Percentiles rank a stretch among this genome's conserved stretches.
Evolutionary conservation across 2,113 vertebrate species (phyloP).

Genomic region (Calyptomena viridis): DNA sequence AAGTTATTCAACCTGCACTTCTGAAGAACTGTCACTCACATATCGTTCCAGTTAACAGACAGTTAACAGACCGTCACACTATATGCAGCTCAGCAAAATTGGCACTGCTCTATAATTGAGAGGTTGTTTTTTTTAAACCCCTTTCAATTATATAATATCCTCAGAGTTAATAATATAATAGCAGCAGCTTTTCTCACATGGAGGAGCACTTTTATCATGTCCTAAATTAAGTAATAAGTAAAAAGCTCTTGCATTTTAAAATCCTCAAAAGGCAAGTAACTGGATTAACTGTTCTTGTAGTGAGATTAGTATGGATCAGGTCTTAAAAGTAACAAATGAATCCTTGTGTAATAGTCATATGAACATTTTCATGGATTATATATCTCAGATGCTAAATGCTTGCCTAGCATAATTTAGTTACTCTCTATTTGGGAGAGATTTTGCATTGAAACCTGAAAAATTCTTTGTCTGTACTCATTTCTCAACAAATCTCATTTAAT

Average conservation of each 20-base stretch:
- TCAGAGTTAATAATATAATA: conserved; percentile 14
- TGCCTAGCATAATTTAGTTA: not conserved
- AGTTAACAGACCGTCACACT: not conserved
- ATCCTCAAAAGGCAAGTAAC: not conserved
- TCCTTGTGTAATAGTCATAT: not conserved
- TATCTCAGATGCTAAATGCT: not conserved
- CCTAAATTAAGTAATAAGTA: conserved; percentile 20
- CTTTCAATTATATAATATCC: not conserved
- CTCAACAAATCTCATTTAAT: not conserved
- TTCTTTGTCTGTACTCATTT: not conserved
- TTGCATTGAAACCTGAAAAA: not conserved
- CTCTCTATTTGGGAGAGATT: not conserved
- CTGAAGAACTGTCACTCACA: not conserved
- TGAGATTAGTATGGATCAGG: not conserved
- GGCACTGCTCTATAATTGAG: not conserved
- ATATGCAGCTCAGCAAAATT: not conserved
- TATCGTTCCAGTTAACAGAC: not conserved
- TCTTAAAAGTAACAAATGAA: not conserved
- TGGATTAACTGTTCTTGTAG: conserved; percentile 4
- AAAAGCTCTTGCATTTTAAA: conserved; percentile 3
- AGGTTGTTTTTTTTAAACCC: not conserved
- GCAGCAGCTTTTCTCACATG: not conserved
- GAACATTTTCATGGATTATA: not conserved
- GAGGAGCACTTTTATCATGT: not conserved
- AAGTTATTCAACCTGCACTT: not conserved